Evolutionary conservation across 2,888 invertebrate genomes (phyloP), one percentile per base, ranked within the genome.

Genomic region (Mylabris sibirica): DNA sequence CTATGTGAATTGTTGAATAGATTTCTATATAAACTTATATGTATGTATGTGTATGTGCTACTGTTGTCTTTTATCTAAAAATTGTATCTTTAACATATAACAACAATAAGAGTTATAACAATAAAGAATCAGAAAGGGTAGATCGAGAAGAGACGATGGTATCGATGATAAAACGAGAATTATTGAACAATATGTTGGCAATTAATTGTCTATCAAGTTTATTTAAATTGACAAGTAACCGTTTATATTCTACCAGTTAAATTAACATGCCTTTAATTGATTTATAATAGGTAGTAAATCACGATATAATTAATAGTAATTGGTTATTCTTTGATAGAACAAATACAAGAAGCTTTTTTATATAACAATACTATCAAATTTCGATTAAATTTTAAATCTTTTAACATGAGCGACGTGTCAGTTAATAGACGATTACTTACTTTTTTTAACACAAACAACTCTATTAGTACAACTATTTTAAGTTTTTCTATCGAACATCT

Each of bases 181-280:
- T 41, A 41, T 41, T 35, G 20, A 2, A 60, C 60, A 60, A 60
- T 34, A 8, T n/a, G 24, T 17, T 24, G 17, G 22, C 17, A 60
- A 60, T 34, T 35, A 35, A 60, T 60, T 60, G 60, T 60, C 35
- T 6, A 60, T 60, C 60, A 60, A 60, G 22, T 20, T 34, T 22
- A 12, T 34, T 35, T 11, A 35, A 22, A 22, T 17, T 60, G 60
- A 34, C 60, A 38, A 22, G 17, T 6, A 60, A 3, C 12, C n/a
- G 60, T 38, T 60, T 12, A 60, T 60, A 60, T 35, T 60, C 38
- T 17, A 60, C 38, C 35, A 60, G 14, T 60, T 34, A 60, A 34
- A 44, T 60, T 9, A 17, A 60, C 30, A 34, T 17, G 12, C n/a
- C 26, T 60, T 12, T 60, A 34, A 60, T 35, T 60, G 30, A 60